Evolutionary conservation across 2,113 vertebrate species (phyloP), one percentile per base, ranked within the genome.

Genomic region (Peromyscus polionotus): DNA sequence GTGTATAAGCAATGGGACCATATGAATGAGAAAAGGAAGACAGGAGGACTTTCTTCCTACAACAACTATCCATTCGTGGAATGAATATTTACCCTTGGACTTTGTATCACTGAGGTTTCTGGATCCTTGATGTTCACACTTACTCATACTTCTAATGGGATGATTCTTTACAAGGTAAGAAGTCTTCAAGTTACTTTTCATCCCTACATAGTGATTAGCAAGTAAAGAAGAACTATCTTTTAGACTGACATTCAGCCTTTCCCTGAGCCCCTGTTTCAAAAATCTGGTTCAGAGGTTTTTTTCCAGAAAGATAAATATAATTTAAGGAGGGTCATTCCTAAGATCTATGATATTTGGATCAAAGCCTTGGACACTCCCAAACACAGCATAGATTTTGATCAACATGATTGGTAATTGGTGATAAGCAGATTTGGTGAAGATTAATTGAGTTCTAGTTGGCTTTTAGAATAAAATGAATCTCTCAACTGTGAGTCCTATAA

Each of bases 201-300:
- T 14, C 1, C 1, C 19, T 13, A 39, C 1, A 4, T 2, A 67
- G 42, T 12, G 0, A 2, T 48, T 26, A 76, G 36, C 7, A 59
- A 19, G 12, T 51, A 54, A 14, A 81, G 20, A 0, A 84, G 11
- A 59, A 33, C 3, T 70, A 51, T 26, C 54, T 20, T 0, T 33
- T 72, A 48, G 10, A 87, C 51, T 68, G 31, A 3, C 65, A 3
- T 59, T 63, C 24, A 67, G 20, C 4, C 20, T 88, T 80, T 5
- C 54, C 16, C 31, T 1, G 11, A 61, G 7, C 8, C 11, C 33
- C 24, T 89, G 24, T 1, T 84, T 65, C 17, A 68, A 39, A 65
- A 24, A 26, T 22, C 3, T 31, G 7, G 1, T 8, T 76, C 16
- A 76, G n/a, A 93, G 57, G 57, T 33, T 59, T 76, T 45, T 39